Base-by-base conservation (phyloP, 2,113 vertebrate species). In the Abramis brama region DNA sequence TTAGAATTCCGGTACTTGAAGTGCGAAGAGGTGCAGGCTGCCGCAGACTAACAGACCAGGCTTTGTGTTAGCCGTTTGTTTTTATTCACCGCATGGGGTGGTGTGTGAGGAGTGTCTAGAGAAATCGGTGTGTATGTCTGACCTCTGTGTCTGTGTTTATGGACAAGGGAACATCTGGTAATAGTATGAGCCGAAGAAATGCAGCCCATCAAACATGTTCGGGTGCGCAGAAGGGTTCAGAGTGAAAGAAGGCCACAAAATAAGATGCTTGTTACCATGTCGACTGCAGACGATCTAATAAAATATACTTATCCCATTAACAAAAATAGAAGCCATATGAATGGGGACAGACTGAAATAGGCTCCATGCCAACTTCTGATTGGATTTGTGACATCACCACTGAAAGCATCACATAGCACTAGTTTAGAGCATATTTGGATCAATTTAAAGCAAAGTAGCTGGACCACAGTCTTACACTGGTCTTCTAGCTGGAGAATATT, bases 21-120 rank as follows among this genome's bases (percentile, higher is more conserved):
- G 81, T 23, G 57, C 25, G 85, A 62, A 76, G 27, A 75, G 12
- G 50, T 19, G 70, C 74, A 86, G 84, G 55, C 39, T 6, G 43
- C 78, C 23, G 52, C 52, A 73, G 87, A 43, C 33, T 43, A 84
- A 90, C 89, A 90, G 85, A 85, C 55, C 62, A 17, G 50, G 85
- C 89, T 84, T 91, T 92, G 90, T 78, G 75, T 70, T 68, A 82
- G 84, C 17, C 7, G 82, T 89, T 91, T 90, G 90, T 91, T 93
- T 92, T 89, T 89, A 36, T 87, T 91, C 86, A 87, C 88, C 75
- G 84, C 82, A 87, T 90, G 89, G 91, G 81, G 87, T 88, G 82
- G 90, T 59, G 25, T 68, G 71, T 82, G 86, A 87, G 83, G 45
- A 73, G 86, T 75, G 89, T 86, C 68, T 84, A 87, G 59, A 86